These are phyloP conservation scores for Syngnathus rostellatus DNA, from an alignment of 2,797 vertebrate species.

Conservation along the genomic window DNA sequence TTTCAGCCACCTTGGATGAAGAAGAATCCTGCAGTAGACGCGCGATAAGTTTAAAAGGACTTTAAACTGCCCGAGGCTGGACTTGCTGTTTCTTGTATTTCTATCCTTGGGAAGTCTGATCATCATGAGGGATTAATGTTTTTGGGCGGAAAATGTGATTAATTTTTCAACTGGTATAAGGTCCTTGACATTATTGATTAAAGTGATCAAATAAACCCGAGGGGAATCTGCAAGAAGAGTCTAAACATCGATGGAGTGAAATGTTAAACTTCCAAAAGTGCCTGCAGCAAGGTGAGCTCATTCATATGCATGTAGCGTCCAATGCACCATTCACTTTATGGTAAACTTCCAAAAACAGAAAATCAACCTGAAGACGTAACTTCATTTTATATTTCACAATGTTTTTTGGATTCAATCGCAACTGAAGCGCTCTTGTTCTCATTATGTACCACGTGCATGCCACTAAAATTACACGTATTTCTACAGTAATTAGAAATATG, in stretches of 20 bases:
- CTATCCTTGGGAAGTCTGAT: constrained; percentile 8
- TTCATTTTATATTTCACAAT: not conserved
- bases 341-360: not conserved
- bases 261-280: constrained; percentile 51
- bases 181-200: not conserved
- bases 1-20: constrained; percentile 39
- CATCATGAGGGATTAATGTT: constrained; percentile 17
- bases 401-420: not conserved
- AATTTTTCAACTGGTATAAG: constrained; percentile 27
- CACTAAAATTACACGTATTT: not conserved
- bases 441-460: not conserved
- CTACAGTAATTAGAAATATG: not conserved
- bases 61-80: constrained; percentile 33
- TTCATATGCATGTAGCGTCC: constrained; percentile 17
- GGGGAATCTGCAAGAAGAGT: constrained; percentile 8
- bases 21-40: constrained; percentile 12
- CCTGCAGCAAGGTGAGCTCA: constrained; percentile 63
- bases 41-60: constrained; percentile 51
- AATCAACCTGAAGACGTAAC: not conserved
- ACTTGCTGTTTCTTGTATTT: constrained; percentile 26
- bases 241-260: constrained; percentile 61
- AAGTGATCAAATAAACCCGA: constrained; percentile 4
- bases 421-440: not conserved
- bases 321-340: not conserved
- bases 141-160: constrained; percentile 40